Evolutionary conservation across 2,888 invertebrate genomes (phyloP), one percentile per base, ranked within the genome.

Genomic region (Apamea sordens): DNA sequence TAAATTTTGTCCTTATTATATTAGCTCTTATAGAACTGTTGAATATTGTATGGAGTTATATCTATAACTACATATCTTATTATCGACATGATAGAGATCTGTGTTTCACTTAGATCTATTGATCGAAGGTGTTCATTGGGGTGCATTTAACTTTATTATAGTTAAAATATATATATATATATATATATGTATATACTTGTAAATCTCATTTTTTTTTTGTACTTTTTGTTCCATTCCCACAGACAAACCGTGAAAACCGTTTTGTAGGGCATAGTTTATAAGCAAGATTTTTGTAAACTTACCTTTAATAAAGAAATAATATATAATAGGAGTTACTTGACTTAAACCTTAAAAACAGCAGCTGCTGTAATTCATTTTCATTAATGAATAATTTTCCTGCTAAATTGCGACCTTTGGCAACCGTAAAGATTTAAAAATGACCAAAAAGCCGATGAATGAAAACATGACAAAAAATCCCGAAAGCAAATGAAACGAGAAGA

Each of bases 11-110:
- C 74, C 67, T 64, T 72, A 70, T n/a, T 47, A 47, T 36, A 61
- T 50, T 41, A 18, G 3, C 53, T 83, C 28, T 28, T 79, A 82
- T 15, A 65, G 56, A 18, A 69, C 41, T 63, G 47, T 73, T 70
- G 56, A 69, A 75, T 74, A 77, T n/a, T 79, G 28, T 75, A 56
- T 50, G 36, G 47, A 47, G 11, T n/a, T 65, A 71, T 50, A 72
- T 59, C n/a, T 59, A 59, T 5, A 59, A 59, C n/a, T 59, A 32
- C 32, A 32, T 32, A 59, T 11, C 24, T 59, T 11, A 5, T 79
- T 73, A 83, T 86, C 61, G 44, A 73, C 1, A 21, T 28, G 68
- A 80, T 83, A 61, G 4, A 67, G 5, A 86, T 83, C 72, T 77
- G 3, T 76, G 41, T 61, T 56, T 53, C 18, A 76, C 32, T 2